These are phyloP conservation scores for Orgyia antiqua DNA, from an alignment of 2,888 invertebrate species.

Conservation along the genomic window DNA sequence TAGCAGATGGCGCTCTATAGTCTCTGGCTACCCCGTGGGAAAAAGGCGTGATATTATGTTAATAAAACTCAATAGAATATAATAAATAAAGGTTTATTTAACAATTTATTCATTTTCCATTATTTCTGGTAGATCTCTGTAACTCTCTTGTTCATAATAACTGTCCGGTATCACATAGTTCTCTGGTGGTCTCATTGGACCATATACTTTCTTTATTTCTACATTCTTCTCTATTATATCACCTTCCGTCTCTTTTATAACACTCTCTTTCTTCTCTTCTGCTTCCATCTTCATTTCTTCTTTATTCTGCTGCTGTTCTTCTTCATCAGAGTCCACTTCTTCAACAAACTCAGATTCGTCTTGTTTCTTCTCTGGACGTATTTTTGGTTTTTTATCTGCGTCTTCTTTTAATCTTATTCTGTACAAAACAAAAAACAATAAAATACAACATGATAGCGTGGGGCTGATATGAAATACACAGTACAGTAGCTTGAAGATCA, in stretches of 20 bases:
- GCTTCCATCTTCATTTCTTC: slow-evolving; percentile 2
- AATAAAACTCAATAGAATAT: too few species aligned
- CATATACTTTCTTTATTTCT: slow-evolving; percentile 45
- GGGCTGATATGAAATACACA: too few species aligned
- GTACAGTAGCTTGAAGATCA: too few species aligned
- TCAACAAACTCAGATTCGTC: slow-evolving; percentile 71
- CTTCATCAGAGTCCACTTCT: slow-evolving; percentile 71
- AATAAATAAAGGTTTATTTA: slow-evolving; percentile 3
- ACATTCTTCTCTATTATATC: slow-evolving; percentile 8
- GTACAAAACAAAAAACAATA: slow-evolving; percentile 18
- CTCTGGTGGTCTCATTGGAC: slow-evolving; percentile 70
- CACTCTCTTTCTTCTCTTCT: slow-evolving; percentile 2
- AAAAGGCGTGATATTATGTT: too few species aligned
- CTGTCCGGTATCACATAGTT: slow-evolving; percentile 65
- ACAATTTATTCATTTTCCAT: slow-evolving; percentile 44
- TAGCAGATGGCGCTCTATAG: too few species aligned
- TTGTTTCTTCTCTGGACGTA: slow-evolving; percentile 32
- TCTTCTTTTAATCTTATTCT: slow-evolving; percentile 73
- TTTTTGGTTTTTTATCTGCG: slow-evolving; percentile 41
- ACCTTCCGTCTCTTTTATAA: slow-evolving; percentile 7
- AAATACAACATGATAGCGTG: too few species aligned
- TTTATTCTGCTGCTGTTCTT: slow-evolving; percentile 17
- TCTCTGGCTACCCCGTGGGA: too few species aligned
- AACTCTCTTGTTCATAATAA: slow-evolving; percentile 63
- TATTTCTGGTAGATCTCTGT: slow-evolving; percentile 66